Conservation (phyloP, 2,888 invertebrate genomes). For the Luffia ferchaultella region DNA sequence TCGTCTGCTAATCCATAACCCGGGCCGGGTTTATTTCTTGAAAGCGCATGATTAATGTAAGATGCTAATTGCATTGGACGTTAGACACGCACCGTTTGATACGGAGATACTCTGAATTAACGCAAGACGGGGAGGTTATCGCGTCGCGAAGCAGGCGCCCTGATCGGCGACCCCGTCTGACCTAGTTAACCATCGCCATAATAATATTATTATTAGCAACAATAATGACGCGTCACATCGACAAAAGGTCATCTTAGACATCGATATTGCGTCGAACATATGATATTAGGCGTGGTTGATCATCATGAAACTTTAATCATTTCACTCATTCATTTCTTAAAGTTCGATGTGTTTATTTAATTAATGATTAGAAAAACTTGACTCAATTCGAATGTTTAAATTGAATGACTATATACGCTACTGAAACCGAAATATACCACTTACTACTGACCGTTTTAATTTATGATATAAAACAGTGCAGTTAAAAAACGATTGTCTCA, state of each 20-base stretch:
- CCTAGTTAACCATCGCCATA: constrained; percentile 27
- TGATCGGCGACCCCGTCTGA: constrained; percentile 50
- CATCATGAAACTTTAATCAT: too few species aligned
- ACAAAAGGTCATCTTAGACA: not conserved
- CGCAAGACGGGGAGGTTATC: constrained; percentile 48
- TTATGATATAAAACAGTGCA: too few species aligned
- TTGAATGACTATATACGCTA: too few species aligned
- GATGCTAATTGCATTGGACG: not conserved
- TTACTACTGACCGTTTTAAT: too few species aligned
- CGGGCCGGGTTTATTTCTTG: not conserved
- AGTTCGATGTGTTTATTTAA: too few species aligned
- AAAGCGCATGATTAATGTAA: constrained; percentile 1
- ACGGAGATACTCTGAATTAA: not conserved
- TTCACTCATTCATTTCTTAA: too few species aligned
- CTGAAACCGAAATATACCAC: too few species aligned
- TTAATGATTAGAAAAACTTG: too few species aligned
- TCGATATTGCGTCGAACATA: not conserved
- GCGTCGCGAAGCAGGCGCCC: constrained; percentile 19
- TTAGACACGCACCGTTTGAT: not conserved
- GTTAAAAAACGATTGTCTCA: too few species aligned
- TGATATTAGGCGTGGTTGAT: too few species aligned
- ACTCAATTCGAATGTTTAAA: too few species aligned
- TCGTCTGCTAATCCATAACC: not conserved
- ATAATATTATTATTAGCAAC: not conserved
- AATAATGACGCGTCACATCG: not conserved